Base-by-base conservation (phyloP, 92 coral and sea anemone genomes). In the Epizoanthus stellaris region DNA sequence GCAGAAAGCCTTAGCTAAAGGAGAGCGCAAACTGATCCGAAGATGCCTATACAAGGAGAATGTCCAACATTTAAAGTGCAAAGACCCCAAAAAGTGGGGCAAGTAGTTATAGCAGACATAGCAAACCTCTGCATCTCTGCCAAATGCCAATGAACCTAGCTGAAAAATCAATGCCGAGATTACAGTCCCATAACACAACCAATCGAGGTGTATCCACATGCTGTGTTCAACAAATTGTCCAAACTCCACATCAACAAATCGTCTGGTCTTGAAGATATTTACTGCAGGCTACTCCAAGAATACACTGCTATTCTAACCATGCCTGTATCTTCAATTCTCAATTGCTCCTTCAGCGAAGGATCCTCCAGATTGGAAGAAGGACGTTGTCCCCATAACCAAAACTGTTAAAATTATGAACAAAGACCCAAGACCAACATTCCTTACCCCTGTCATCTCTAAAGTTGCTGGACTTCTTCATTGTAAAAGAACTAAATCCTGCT, bases 231-330 rank as follows among this genome's bases (percentile, higher is more conserved):
- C 15, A 34, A 68, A 68, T 68, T 65, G 73, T 81, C 85, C n/a
- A n/a, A n/a, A n/a, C n/a, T n/a, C n/a, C n/a, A n/a, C n/a, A n/a
- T 34, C 17, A 68, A 49, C 15, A 34, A 68, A 68, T 68, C 65
- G 73, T 81, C 85, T 57, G 25, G 25, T 23, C 25, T 23, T 42
- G 80, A 87, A 63, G 62, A 87, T 67, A 67, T 79, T 49, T 80
- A 72, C 17, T 76, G 43, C 58, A 58, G 87, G 73, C 79, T 87
- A 5, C 77, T 80, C 39, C 70, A 87, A 59, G 80, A 86, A 60
- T 86, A 86, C 36, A 72, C 73, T 16, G 57, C 67, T 39, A 57
- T 79, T 34, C 38, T 86, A n/a, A 86, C 89, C 71, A n/a, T 67
- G 30, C 85, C 71, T 54, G 39, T 79, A 16, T 70, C 75, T 65